A percentile compares a stretch with the other conserved stretches of the same genome.
These are phyloP conservation scores for Drosophila prosaltans DNA, from an alignment of 1,140 invertebrate species.

Conservation along the genomic window DNA sequence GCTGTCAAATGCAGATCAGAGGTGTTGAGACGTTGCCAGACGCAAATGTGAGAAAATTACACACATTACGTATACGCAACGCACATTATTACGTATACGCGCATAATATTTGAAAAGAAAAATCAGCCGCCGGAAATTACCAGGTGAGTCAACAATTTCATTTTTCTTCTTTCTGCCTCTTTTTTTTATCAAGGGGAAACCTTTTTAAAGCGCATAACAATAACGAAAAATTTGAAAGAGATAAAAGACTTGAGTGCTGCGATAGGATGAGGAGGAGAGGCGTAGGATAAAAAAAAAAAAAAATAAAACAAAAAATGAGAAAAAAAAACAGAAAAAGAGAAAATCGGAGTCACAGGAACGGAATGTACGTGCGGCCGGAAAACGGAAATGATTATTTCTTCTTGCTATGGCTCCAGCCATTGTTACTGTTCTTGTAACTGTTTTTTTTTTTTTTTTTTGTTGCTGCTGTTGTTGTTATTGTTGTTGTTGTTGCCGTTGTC, in stretches of 20 bases:
- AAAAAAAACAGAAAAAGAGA: conserved; percentile 2
- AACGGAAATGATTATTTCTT: conserved; percentile 79
- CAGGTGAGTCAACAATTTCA: conserved; percentile 75
- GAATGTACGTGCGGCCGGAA: conserved; percentile 66
- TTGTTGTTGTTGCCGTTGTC: conserved; percentile 42
- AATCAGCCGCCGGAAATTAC: conserved; percentile 70
- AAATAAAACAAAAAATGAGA: neutral
- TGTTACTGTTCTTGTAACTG: conserved; percentile 17
- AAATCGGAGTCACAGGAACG: conserved; percentile 9
- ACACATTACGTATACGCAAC: conserved; percentile 71
- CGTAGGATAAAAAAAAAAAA: neutral
- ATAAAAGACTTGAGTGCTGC: conserved; percentile 64
- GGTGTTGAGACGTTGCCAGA: conserved; percentile 20
- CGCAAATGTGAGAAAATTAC: conserved; percentile 40
- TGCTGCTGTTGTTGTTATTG: neutral
- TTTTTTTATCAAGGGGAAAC: conserved; percentile 65
- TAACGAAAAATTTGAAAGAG: conserved; percentile 80
- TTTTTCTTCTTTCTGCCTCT: conserved; percentile 21
- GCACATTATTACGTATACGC: conserved; percentile 69
- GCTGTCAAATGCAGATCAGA: conserved; percentile 57
- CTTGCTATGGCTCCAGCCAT: conserved; percentile 31
- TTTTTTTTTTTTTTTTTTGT: neutral
- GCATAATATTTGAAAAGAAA: conserved; percentile 37
- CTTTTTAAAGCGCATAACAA: conserved; percentile 79
- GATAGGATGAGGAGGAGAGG: neutral